A percentile compares a stretch with the other conserved stretches of the same genome.
These are phyloP conservation scores for Linyphia triangularis DNA, from an alignment of 2,888 invertebrate genomes.

Conservation along the genomic window DNA sequence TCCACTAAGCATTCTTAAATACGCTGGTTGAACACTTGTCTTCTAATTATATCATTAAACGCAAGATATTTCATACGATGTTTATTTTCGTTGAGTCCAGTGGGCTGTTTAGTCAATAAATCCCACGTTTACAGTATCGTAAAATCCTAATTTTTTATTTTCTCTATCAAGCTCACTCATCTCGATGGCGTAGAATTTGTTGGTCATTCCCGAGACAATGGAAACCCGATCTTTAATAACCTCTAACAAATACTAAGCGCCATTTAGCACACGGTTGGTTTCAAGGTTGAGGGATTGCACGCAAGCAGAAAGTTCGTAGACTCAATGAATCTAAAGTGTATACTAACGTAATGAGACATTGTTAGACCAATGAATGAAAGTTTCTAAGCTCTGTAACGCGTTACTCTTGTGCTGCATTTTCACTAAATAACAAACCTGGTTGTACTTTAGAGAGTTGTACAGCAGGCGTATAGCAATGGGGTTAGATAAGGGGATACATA, in stretches of 20 bases:
- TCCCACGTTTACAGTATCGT: neutral
- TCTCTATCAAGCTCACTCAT: slow-evolving; percentile 2
- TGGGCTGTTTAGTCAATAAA: neutral
- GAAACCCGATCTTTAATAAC: slow-evolving; percentile 14
- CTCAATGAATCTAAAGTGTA: neutral
- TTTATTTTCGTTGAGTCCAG: neutral
- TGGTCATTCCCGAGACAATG: slow-evolving; percentile 36
- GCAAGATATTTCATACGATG: neutral
- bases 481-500: too few relatives aligned
- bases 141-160: neutral
- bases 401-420: too few relatives aligned
- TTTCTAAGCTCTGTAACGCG: too few relatives aligned
- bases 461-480: too few relatives aligned
- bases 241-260: slow-evolving; percentile 2
- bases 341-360: neutral
- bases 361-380: neutral
- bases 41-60: too few relatives aligned
- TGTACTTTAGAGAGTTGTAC: too few relatives aligned
- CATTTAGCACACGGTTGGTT: slow-evolving; percentile 35
- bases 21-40: too few relatives aligned
- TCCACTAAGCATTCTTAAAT: too few relatives aligned
- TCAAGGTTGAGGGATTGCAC: slow-evolving; percentile 62
- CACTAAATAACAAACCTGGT: too few relatives aligned
- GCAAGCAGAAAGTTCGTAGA: neutral
- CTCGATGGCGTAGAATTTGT: slow-evolving; percentile 7